Evolutionary conservation across 2,113 vertebrate species (phyloP).

Genomic region (Notarius lentiginosus): DNA sequence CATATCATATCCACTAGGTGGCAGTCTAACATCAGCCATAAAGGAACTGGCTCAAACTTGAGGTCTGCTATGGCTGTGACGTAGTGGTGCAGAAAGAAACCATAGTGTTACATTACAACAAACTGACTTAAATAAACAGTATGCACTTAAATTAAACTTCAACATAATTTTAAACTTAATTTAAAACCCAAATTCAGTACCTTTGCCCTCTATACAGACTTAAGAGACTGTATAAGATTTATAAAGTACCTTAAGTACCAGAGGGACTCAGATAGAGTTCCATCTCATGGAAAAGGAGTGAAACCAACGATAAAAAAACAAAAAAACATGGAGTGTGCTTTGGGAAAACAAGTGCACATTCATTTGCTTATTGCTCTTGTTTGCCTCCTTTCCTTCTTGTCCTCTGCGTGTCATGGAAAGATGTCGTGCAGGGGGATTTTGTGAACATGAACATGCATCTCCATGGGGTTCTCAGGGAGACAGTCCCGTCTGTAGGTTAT

Average conservation of each 20-base stretch:
- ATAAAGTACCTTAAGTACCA: background rate
- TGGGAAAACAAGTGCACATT: constrained; percentile 34
- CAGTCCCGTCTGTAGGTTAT: constrained; percentile 89
- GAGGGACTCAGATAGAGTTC: background rate
- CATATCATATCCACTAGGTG: constrained; percentile 35
- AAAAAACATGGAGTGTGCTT: constrained; percentile 57
- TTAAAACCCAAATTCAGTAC: constrained; percentile 10
- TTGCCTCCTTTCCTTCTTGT: background rate
- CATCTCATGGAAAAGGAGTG: background rate
- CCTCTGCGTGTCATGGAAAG: constrained; percentile 67
- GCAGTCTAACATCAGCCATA: constrained; percentile 8
- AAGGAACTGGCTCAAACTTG: constrained; percentile 1
- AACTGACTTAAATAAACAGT: constrained; percentile 18
- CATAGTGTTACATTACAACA: constrained; percentile 19
- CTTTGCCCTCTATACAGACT: background rate
- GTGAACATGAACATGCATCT: constrained; percentile 85
- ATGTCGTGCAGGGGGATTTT: constrained; percentile 83
- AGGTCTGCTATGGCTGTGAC: constrained; percentile 19
- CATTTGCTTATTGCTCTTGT: constrained; percentile 38
- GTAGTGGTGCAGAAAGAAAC: constrained; percentile 2
- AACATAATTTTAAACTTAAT: background rate
- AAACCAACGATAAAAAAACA: background rate
- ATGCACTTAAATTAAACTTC: background rate
- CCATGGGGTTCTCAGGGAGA: constrained; percentile 73
- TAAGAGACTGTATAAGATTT: background rate